Conservation (phyloP, 1,140 invertebrate genomes). For the Leguminivora glycinivorella region DNA sequence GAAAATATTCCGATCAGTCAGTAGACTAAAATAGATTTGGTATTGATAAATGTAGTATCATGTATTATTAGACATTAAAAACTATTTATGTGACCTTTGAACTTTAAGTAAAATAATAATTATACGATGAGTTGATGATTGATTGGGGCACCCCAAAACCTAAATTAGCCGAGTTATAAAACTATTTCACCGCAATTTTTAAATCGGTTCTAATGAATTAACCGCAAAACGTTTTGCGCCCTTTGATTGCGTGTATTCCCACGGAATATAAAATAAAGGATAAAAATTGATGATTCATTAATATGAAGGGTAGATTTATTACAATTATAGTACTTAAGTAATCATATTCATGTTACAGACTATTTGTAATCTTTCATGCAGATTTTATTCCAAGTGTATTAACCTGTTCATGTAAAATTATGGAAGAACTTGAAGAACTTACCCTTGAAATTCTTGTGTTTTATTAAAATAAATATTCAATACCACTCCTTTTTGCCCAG, state of each 20-base stretch:
- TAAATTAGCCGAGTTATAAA: neutral
- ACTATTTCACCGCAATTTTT: slow-evolving; percentile 2
- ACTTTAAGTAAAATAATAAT: no score
- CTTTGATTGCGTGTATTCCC: slow-evolving; percentile 47
- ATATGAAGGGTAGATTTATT: slow-evolving; percentile 13
- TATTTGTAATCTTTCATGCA: neutral
- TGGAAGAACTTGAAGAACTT: no score
- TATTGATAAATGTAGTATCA: no score
- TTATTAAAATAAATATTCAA: no score
- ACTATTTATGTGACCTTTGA: no score
- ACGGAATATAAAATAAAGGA: slow-evolving; percentile 37
- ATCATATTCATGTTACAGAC: neutral
- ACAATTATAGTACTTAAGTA: neutral
- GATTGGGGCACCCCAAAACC: neutral
- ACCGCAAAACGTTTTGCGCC: slow-evolving; percentile 50
- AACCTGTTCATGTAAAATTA: no score
- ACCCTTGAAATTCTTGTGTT: no score
- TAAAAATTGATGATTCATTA: slow-evolving; percentile 46
- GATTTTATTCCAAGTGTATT: neutral
- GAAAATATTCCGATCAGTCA: no score
- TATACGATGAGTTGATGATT: no score
- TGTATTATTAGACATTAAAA: no score
- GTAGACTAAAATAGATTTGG: no score
- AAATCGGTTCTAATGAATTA: slow-evolving; percentile 20
- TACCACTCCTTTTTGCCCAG: no score